Conservation (phyloP, 1,140 invertebrate species). For the Drosophila saltans region DNA sequence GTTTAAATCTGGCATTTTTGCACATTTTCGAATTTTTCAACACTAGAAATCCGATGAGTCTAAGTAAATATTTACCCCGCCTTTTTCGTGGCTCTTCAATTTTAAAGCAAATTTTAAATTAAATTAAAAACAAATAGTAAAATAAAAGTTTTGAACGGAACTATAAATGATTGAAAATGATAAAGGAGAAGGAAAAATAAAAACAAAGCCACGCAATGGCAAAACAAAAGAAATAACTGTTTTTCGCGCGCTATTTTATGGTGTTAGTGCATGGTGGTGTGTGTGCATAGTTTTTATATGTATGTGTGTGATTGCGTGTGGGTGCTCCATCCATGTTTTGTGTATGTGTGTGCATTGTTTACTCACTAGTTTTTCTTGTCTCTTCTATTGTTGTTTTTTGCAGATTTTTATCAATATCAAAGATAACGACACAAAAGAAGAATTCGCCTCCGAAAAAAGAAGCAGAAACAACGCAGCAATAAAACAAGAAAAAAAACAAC, state of each 20-base stretch:
- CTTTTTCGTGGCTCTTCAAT: slow-evolving; percentile 66
- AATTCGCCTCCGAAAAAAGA: slow-evolving; percentile 28
- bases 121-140: slow-evolving; percentile 29
- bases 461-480: slow-evolving; percentile 34
- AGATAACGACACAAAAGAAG: slow-evolving; percentile 41
- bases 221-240: slow-evolving; percentile 32
- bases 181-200: neutral
- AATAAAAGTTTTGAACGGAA: neutral
- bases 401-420: slow-evolving; percentile 68
- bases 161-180: neutral
- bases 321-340: neutral
- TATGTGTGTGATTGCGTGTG: slow-evolving; percentile 21
- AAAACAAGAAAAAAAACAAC: slow-evolving; percentile 28
- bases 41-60: too few species aligned
- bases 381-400: slow-evolving; percentile 47
- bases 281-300: slow-evolving; percentile 19
- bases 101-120: slow-evolving; percentile 57
- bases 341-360: slow-evolving; percentile 54
- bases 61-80: slow-evolving; percentile 23
- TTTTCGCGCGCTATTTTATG: slow-evolving; percentile 40
- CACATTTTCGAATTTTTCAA: too few species aligned
- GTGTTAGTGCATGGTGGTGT: slow-evolving; percentile 24
- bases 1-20: too few species aligned
- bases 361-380: slow-evolving; percentile 63
- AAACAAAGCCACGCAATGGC: slow-evolving; percentile 17